phyloP scores from a whole-genome alignment of 2,888 invertebrate genomes.

The Apodemia duryi region DNA sequence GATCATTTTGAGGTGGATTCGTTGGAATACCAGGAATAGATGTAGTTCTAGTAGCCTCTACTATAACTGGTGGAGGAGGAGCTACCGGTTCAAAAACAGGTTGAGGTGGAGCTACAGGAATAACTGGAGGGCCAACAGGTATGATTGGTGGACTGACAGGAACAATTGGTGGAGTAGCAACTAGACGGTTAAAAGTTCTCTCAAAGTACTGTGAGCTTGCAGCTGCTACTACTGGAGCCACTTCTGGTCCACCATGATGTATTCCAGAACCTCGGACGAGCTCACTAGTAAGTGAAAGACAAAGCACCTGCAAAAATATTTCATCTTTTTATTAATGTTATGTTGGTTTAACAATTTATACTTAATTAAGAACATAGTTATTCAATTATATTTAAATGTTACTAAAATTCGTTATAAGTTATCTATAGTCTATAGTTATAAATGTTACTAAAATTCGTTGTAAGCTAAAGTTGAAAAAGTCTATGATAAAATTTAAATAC shows the following conservation, averaged over 20 bases:
- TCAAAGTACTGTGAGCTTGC: conserved; percentile 84
- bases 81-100: conserved; percentile 33
- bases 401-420: too few relatives aligned
- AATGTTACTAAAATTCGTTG: too few relatives aligned
- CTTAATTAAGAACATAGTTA: too few relatives aligned
- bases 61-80: conserved; percentile 33
- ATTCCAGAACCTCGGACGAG: conserved; percentile 51
- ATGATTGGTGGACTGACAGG: conserved; percentile 23
- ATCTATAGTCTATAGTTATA: too few relatives aligned
- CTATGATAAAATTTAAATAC: too few relatives aligned
- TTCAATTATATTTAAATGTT: too few relatives aligned
- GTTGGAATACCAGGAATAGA: conserved; percentile 29
- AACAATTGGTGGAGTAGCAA: conserved; percentile 48
- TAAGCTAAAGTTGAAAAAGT: too few relatives aligned
- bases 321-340: background rate
- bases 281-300: conserved; percentile 45
- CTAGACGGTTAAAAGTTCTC: conserved; percentile 79
- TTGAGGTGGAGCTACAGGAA: conserved; percentile 26
- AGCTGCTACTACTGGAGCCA: conserved; percentile 81
- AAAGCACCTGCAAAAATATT: conserved; percentile 48
- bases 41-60: conserved; percentile 33
- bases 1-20: conserved; percentile 41
- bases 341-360: background rate
- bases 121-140: conserved; percentile 26
- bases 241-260: conserved; percentile 37